These are phyloP conservation scores for Scaptomyza flava DNA, from an alignment of 2,888 invertebrate genomes.

Conservation along the genomic window DNA sequence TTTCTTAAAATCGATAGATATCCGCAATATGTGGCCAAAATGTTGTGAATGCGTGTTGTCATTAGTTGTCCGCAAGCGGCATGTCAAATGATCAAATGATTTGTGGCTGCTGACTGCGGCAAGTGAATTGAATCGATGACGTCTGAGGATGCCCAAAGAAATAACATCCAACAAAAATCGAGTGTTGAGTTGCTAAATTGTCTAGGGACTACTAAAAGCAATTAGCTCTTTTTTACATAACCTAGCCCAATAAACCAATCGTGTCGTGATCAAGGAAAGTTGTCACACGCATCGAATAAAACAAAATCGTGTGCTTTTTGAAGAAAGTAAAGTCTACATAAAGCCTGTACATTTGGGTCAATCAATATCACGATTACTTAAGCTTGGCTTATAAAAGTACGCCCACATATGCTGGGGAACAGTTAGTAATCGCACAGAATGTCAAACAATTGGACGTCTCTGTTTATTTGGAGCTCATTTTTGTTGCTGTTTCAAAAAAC, in stretches of 20 bases:
- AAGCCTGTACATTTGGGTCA: constrained; percentile 52
- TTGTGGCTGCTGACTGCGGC: constrained; percentile 63
- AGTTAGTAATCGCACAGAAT: constrained; percentile 59
- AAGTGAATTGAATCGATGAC: constrained; percentile 30
- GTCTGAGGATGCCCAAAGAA: constrained; percentile 19
- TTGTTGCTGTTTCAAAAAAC: not conserved
- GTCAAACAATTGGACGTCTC: constrained; percentile 51
- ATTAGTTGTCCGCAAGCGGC: constrained; percentile 73
- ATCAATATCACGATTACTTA: constrained; percentile 52
- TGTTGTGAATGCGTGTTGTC: constrained; percentile 64
- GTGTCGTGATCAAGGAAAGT: constrained; percentile 78
- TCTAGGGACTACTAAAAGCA: constrained; percentile 49
- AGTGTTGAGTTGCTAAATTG: constrained; percentile 20
- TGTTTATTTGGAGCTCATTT: constrained; percentile 9
- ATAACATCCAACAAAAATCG: not conserved
- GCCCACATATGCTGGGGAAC: constrained; percentile 25
- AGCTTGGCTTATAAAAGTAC: constrained; percentile 62
- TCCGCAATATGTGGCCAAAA: constrained; percentile 68
- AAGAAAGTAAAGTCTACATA: constrained; percentile 54
- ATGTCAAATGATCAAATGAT: constrained; percentile 76
- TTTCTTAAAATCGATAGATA: constrained; percentile 20
- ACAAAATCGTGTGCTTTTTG: constrained; percentile 57
- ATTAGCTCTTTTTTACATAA: constrained; percentile 65
- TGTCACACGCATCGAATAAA: constrained; percentile 15
- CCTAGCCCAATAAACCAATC: constrained; percentile 54